Evolutionary conservation across 2,113 vertebrate species (phyloP).

Genomic region (Mustelus asterias): DNA sequence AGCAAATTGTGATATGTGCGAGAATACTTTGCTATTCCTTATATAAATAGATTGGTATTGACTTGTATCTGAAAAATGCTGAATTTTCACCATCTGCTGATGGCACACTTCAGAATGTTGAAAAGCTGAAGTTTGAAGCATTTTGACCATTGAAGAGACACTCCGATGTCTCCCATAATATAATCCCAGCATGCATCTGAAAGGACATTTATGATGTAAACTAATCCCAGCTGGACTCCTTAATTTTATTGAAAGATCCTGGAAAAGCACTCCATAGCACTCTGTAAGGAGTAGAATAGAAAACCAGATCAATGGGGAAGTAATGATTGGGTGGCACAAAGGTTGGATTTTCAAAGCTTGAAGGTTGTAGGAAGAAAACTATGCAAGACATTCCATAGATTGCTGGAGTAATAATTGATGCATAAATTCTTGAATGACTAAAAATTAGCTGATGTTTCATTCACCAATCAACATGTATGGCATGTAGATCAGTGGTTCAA

Average conservation of each 20-base stretch:
- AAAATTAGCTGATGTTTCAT: too few relatives aligned
- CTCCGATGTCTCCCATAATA: neutral
- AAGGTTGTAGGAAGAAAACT: neutral
- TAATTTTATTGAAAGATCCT: neutral
- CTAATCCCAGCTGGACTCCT: neutral
- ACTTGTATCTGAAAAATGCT: neutral
- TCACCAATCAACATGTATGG: too few relatives aligned
- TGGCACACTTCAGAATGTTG: neutral
- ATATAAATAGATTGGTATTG: neutral
- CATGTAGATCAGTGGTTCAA: too few relatives aligned
- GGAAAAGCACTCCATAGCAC: neutral
- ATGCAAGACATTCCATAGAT: neutral
- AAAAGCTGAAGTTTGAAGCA: neutral
- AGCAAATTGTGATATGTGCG: neutral
- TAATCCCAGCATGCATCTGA: neutral
- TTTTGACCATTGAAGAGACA: neutral
- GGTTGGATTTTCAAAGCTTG: neutral
- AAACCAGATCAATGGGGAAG: too few relatives aligned
- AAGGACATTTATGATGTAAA: neutral
- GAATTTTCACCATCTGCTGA: neutral
- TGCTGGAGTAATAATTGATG: neutral
- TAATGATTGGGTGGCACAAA: neutral
- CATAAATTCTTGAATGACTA: neutral
- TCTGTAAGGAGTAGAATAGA: neutral
- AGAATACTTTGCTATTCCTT: neutral